A percentile compares a stretch with the other conserved stretches of the same genome.
These are phyloP conservation scores for Urocitellus parryii DNA, from an alignment of 2,113 vertebrate genomes.

Conservation along the genomic window DNA sequence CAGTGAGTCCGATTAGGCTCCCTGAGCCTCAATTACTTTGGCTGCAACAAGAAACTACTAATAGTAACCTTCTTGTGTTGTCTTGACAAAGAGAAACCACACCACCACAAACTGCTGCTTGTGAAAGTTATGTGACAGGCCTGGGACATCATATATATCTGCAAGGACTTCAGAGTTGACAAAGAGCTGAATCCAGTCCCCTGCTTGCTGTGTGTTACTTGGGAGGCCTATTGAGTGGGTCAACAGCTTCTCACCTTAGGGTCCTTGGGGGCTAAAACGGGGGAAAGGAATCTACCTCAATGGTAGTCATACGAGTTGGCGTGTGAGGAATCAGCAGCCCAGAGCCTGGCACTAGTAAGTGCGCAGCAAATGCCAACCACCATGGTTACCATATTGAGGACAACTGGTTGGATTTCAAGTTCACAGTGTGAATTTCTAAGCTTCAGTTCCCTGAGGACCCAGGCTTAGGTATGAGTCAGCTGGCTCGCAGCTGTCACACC, in stretches of 20 bases:
- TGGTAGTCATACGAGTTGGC: neutral
- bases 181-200: neutral
- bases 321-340: neutral
- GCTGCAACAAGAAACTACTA: neutral
- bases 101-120: neutral
- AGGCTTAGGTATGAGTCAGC: neutral
- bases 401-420: neutral
- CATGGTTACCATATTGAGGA: neutral
- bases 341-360: neutral
- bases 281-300: neutral
- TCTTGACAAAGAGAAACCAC: neutral
- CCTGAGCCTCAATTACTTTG: neutral
- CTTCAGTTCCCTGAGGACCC: neutral
- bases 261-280: neutral
- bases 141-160: accelerated
- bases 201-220: no score
- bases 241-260: neutral
- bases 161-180: neutral
- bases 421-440: neutral
- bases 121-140: neutral
- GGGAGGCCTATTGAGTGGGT: neutral
- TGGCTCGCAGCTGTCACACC: accelerated
- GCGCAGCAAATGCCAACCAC: neutral
- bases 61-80: constrained; percentile 3
- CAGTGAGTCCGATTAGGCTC: neutral